Percentiles rank a stretch among this genome's conserved stretches.
Conservation (phyloP, 92 coral and sea anemone species). For the Porites divaricata region DNA sequence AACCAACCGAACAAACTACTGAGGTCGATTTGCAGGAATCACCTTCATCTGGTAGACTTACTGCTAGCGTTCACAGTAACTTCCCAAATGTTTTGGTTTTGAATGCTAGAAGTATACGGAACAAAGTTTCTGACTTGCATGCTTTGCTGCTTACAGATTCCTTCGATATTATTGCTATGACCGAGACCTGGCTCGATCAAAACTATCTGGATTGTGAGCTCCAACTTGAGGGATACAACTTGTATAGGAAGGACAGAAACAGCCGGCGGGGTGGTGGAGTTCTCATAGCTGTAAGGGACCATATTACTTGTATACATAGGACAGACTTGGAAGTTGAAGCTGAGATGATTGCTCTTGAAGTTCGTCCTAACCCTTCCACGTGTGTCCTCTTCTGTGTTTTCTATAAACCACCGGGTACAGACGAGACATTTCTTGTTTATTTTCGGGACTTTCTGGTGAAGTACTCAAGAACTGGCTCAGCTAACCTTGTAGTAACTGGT, state of each 20-base stretch:
- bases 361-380: constrained; percentile 17
- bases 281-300: constrained; percentile 43
- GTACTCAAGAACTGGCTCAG: constrained; percentile 33
- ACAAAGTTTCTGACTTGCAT: constrained; percentile 45
- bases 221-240: constrained; percentile 24
- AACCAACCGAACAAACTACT: constrained; percentile 6
- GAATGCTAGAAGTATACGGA: constrained; percentile 53
- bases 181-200: constrained; percentile 54
- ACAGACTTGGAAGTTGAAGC: constrained; percentile 35
- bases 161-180: constrained; percentile 40
- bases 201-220: constrained; percentile 54
- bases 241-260: constrained; percentile 52
- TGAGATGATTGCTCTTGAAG: constrained; percentile 33
- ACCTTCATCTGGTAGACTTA: not conserved
- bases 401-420: constrained; percentile 49
- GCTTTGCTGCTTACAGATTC: constrained; percentile 42
- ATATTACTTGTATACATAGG: constrained; percentile 49
- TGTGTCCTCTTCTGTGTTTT: constrained; percentile 39
- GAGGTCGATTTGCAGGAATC: no score
- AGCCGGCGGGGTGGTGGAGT: constrained; percentile 54
- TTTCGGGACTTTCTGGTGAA: constrained; percentile 40
- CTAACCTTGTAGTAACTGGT: constrained; percentile 52
- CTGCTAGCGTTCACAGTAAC: not conserved
- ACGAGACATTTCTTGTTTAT: constrained; percentile 33
- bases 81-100: constrained; percentile 43